phyloP scores from a whole-genome alignment of 2,888 invertebrate species.

The Cylindroiulus punctatus region DNA sequence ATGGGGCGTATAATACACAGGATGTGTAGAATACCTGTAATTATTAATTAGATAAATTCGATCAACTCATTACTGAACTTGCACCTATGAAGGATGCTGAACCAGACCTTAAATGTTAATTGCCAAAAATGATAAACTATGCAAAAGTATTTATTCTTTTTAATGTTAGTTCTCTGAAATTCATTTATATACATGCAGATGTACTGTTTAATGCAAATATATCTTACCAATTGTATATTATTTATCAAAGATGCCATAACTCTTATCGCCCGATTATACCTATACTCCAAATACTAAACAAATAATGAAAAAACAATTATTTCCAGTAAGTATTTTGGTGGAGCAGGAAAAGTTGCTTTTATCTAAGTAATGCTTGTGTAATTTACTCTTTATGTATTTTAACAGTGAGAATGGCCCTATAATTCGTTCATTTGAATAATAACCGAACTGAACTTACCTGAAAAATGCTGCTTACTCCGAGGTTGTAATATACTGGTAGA shows the following conservation, averaged over 20 bases:
- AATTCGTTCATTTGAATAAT: not conserved
- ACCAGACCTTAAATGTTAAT: too few relatives aligned
- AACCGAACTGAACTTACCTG: constrained; percentile 44
- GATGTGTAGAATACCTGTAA: constrained; percentile 53
- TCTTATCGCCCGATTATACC: constrained; percentile 43
- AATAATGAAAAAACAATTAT: not conserved
- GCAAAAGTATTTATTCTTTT: too few relatives aligned
- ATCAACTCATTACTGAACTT: too few relatives aligned
- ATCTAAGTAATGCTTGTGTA: too few relatives aligned
- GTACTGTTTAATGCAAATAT: not conserved
- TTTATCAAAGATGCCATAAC: constrained; percentile 16
- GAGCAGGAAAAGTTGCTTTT: too few relatives aligned
- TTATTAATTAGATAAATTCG: not conserved
- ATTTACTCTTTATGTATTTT: too few relatives aligned
- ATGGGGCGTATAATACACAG: constrained; percentile 51
- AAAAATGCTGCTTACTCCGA: constrained; percentile 52
- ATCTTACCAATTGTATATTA: constrained; percentile 50
- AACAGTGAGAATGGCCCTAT: too few relatives aligned
- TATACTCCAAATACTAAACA: constrained; percentile 50
- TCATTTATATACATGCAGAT: not conserved
- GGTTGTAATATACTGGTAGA: constrained; percentile 53
- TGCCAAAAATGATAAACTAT: too few relatives aligned
- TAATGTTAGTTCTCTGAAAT: not conserved
- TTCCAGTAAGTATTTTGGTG: too few relatives aligned
- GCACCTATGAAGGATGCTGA: too few relatives aligned